Base-by-base conservation (phyloP, 1,140 invertebrate genomes). In the Atta colombica region DNA sequence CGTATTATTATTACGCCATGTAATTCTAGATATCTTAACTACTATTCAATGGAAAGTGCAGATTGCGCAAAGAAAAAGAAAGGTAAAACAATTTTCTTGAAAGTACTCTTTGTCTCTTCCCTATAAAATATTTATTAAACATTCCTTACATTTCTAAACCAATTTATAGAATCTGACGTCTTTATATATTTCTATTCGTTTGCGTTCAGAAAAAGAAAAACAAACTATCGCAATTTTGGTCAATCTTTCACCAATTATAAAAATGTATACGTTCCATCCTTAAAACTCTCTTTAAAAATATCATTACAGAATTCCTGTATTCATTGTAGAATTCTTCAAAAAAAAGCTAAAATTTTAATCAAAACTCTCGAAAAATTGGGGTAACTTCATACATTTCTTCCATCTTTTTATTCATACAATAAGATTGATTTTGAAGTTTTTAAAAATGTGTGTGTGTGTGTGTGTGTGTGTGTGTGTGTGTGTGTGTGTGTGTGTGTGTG, bases 1-100 rank as follows among this genome's bases (percentile, higher is more conserved):
- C 31, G 31, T 31, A 39, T 78, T 78, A 51, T 71, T 71, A 81
- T 71, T 81, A 71, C 65, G 51, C 16, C 65, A 51, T 49, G n/a
- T 39, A n/a, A 81, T 28, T 58, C 25, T 3, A 58, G 21, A 81
- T 81, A 31, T 65, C 25, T 78, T 55, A 21, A 39, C 16, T 69
- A 8, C 8, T 31, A 25, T 68, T 14, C 18, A 58, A 45, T 66
- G 28, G 58, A 78, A 66, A 66, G 60, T 78, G 16, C 16, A 35
- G 28, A 3, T 69, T 69, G 65, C 35, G 25, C 49, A 61, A 72
- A 12, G 39, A 65, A 77, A 65, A 77, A 77, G 35, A 65, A 63
- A 18, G 39, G 18, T 49, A 65, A 49, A 78, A 51, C 77, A 21
- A 66, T 66, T 78, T 78, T 78, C 25, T 78, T 66, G 45, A 65